A percentile compares a stretch with the other conserved stretches of the same genome.
Evolutionary conservation across 2,113 vertebrate species (phyloP).

Genomic region (Saguinus midas): DNA sequence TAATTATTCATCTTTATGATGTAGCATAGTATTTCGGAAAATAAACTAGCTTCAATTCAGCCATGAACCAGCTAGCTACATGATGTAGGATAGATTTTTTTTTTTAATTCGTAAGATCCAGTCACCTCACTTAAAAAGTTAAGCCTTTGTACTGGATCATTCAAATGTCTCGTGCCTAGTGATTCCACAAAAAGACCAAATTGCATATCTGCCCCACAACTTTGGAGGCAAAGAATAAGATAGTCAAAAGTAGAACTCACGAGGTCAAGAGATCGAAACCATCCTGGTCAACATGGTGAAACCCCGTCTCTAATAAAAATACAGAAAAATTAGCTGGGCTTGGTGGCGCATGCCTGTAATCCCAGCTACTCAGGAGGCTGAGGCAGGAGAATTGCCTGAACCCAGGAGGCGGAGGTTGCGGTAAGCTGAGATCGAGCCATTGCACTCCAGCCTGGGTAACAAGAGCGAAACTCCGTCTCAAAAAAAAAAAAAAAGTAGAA

Average conservation of each 20-base stretch:
- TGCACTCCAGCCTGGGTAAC: no score
- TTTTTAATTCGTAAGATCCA: not conserved
- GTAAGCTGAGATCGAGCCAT: no score
- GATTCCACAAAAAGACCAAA: not conserved
- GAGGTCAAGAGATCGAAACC: no score
- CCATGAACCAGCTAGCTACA: not conserved
- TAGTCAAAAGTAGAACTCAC: not conserved
- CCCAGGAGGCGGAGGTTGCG: no score
- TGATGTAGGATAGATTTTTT: not conserved
- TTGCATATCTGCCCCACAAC: not conserved
- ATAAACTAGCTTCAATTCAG: not conserved
- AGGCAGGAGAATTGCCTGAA: no score
- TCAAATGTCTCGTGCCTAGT: not conserved
- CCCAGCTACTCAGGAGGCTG: no score
- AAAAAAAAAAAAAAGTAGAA: not conserved
- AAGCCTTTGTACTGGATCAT: not conserved
- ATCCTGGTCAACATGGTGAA: no score
- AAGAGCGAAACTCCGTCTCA: no score
- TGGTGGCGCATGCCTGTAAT: no score
- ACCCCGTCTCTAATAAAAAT: no score
- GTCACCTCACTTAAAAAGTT: not conserved
- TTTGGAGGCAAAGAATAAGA: not conserved
- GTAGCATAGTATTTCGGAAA: conserved; percentile 18
- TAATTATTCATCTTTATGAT: not conserved
- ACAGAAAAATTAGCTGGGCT: no score